Conservation (phyloP, 23 tunicate genomes). For the Halocynthia aurantium region DNA sequence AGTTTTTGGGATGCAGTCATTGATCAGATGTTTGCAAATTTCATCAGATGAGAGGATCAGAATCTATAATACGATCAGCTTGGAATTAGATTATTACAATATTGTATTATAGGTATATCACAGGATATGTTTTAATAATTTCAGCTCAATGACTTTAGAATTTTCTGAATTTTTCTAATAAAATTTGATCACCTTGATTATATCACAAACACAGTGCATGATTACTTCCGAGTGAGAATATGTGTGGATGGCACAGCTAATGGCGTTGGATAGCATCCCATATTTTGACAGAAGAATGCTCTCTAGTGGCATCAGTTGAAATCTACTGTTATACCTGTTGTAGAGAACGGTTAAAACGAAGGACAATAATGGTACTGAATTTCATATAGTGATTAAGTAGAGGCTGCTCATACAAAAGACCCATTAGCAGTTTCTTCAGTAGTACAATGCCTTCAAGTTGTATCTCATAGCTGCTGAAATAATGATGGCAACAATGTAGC, state of each 20-base stretch:
- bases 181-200: neutral
- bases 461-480: neutral
- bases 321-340: too few relatives aligned
- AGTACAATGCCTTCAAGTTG: neutral
- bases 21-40: neutral
- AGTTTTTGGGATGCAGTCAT: neutral
- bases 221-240: neutral
- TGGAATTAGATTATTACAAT: neutral
- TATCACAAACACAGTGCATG: neutral
- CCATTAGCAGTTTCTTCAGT: neutral
- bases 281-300: neutral
- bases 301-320: neutral
- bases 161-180: too few relatives aligned
- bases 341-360: too few relatives aligned
- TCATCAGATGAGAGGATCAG: neutral
- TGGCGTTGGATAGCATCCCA: neutral
- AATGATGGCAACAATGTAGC: neutral
- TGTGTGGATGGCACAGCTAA: neutral
- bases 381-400: too few relatives aligned
- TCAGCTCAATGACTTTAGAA: neutral
- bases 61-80: neutral
- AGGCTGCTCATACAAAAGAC: neutral
- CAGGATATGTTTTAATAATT: neutral
- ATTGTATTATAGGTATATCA: too few relatives aligned
- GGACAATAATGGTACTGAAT: too few relatives aligned